Base-by-base conservation (phyloP, 2,113 vertebrate genomes). In the Trematomus loennbergii region DNA sequence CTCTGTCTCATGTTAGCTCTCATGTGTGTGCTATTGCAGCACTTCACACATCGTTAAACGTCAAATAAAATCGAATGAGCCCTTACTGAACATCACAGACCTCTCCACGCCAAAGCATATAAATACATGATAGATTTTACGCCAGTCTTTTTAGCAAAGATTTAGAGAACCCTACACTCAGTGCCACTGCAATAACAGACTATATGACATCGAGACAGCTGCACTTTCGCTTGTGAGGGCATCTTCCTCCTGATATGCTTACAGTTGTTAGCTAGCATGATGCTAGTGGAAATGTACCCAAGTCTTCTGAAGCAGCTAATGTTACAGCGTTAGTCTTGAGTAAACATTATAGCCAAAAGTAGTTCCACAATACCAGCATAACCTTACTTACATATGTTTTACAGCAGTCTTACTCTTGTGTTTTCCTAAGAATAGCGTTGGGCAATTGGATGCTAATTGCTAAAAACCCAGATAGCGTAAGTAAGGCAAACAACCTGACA, bases 231-330 rank as follows among this genome's bases (percentile, higher is more conserved):
- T 45, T 48, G 6, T 48, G 29, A 29, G 29, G 29, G 29, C 3
- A 29, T 29, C 29, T 29, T 29, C 29, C 3, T 5, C 20, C 40
- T 58, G 65, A 15, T n/a, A 48, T 43, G 40, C 20, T 17, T 22
- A 64, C 48, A 13, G 48, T 13, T 20, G 11, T 9, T 45, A 33
- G 78, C 72, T 87, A 77, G 73, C 70, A 18, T 5, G 15, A 62
- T 58, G 81, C 72, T 79, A 83, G 40, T 5, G 33, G 9, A n/a
- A 15, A 20, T 45, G 17, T 33, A 33, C 45, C 59, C n/a, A 29
- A 12, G 29, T 60, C 33, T 43, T 1, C 1, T 61, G 46, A 16
- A 53, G 9, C 25, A 52, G 15, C 22, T 45, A 9, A 22, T 52
- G 18, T 15, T 58, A 13, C 11, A 71, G 25, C 1, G 2, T 66